Evolutionary conservation across 2,797 vertebrate species (phyloP).

Genomic region (Synaphobranchus kaupii): DNA sequence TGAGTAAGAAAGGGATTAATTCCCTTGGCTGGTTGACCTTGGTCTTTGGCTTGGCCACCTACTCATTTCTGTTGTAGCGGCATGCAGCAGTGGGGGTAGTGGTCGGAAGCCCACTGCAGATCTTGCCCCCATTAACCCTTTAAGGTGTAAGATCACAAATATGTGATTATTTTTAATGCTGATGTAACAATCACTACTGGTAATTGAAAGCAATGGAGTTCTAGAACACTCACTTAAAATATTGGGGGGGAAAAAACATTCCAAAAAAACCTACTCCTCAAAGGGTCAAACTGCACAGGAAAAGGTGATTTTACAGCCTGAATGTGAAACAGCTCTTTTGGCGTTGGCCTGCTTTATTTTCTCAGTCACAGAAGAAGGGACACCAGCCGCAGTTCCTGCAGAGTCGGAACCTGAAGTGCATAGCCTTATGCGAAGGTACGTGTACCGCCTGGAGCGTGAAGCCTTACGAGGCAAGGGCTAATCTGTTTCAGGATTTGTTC

Average conservation of each 20-base stretch:
- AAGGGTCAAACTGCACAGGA: background rate
- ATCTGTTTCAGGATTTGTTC: too few relatives aligned
- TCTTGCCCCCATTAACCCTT: background rate
- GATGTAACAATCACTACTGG: too few relatives aligned
- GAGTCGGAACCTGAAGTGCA: constrained; percentile 90
- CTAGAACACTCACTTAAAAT: background rate
- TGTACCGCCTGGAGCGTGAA: background rate
- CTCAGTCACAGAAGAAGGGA: constrained; percentile 86
- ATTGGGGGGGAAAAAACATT: background rate
- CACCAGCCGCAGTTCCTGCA: constrained; percentile 89
- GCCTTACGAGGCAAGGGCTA: background rate
- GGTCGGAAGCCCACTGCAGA: background rate
- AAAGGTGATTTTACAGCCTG: background rate
- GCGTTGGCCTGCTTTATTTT: background rate
- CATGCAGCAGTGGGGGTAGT: background rate
- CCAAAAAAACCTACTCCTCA: too few relatives aligned
- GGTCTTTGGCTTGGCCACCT: background rate
- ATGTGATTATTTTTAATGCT: too few relatives aligned
- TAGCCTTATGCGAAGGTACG: constrained; percentile 93
- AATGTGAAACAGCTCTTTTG: background rate
- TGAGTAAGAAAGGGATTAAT: background rate
- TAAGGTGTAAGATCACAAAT: too few relatives aligned
- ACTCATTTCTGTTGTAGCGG: background rate
- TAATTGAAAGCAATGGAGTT: too few relatives aligned
- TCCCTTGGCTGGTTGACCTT: background rate